phyloP scores from a whole-genome alignment of 2,113 vertebrate species.

The Chaetodon trifascialis region DNA sequence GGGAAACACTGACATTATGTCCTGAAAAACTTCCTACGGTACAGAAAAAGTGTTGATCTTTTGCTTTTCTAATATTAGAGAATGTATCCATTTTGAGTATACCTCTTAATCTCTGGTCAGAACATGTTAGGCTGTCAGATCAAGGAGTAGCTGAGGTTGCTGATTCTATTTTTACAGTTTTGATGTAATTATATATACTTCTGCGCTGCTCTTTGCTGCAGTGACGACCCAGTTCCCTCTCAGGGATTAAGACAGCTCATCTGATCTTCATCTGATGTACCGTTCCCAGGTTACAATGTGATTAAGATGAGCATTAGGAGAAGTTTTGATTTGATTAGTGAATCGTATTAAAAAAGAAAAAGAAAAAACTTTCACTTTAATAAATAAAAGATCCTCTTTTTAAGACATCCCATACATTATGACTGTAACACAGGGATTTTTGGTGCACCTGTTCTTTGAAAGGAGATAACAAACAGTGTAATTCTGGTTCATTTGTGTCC shows the following conservation, averaged over 20 bases:
- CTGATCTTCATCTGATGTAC: slow-evolving; percentile 49
- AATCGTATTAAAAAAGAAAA: too few species aligned
- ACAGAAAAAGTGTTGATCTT: neutral
- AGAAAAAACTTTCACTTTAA: neutral
- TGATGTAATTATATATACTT: slow-evolving; percentile 26
- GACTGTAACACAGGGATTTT: neutral
- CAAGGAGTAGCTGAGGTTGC: neutral
- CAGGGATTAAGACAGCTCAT: slow-evolving; percentile 53
- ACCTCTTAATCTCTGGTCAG: slow-evolving; percentile 1
- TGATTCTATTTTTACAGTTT: slow-evolving; percentile 43
- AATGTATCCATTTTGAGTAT: neutral
- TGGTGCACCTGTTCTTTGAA: neutral
- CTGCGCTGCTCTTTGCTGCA: slow-evolving; percentile 22
- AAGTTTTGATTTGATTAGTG: too few species aligned
- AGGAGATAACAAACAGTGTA: neutral
- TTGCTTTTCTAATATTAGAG: neutral
- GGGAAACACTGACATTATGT: neutral
- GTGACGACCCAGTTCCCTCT: slow-evolving; percentile 50
- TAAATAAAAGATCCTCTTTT: neutral
- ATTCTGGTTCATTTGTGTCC: neutral
- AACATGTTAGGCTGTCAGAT: slow-evolving; percentile 19
- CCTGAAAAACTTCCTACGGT: neutral
- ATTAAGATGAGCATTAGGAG: slow-evolving; percentile 32
- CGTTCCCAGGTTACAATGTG: slow-evolving; percentile 45
- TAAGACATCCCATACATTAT: neutral